Evolutionary conservation across 2,888 invertebrate species (phyloP), one percentile per base, ranked within the genome.

Genomic region (Phorcus lineatus): DNA sequence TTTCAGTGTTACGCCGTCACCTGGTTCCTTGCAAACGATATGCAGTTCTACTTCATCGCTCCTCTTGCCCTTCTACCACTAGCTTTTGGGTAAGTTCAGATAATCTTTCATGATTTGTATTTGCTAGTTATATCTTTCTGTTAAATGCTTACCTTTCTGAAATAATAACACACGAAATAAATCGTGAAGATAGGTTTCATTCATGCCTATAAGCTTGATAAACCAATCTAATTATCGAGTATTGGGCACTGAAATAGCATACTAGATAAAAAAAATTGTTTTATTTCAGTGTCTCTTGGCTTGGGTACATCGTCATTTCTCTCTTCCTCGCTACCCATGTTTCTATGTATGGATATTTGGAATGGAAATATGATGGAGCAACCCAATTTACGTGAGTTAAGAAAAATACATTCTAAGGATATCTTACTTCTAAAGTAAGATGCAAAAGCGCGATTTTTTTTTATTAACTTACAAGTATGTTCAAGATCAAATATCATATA

Each of bases 11-110:
- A 52, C 19, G 78, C 31, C 6, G 80, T 79, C 76, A 66, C 79
- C 52, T 83, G 84, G 83, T 84, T 80, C 24, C 17, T 84, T 53
- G 82, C 84, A 7, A 83, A 84, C 31, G 84, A 84, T 55, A 84
- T 84, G 84, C 83, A 83, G 75, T 83, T 66, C 67, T 77, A 82
- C 74, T 54, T 84, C 0, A 28, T 84, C 17, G 81, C 80, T 4
- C 83, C 80, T 19, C 66, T 81, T 7, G 78, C 74, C 17, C 22
- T 78, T 16, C n/a, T 81, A 16, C 81, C 81, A 13, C 57, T 70
- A n/a, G 17, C 24, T 53, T 75, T 52, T 22, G 24, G 47, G 75
- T 28, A 52, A 16, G 52, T 52, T 22, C 28, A 9, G 9, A 40
- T 7, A n/a, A 57, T 24, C 47, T n/a, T 6, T 4, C 36, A 57